Evolutionary conservation across 2,113 vertebrate genomes (phyloP).

Genomic region (Smithornis capensis): DNA sequence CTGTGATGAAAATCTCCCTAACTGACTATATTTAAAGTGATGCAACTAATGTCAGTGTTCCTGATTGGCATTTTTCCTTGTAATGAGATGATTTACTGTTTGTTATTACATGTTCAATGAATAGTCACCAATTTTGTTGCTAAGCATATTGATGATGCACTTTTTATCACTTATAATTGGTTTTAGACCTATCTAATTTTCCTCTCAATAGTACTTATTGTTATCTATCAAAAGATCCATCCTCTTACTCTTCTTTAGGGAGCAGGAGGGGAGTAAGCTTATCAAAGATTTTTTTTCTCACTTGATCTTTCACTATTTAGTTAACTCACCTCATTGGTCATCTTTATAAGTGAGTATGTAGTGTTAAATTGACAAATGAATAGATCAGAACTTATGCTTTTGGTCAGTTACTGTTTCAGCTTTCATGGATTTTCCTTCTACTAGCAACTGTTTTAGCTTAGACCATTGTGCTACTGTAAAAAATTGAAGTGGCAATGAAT

Average conservation of each 20-base stretch:
- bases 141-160: background rate
- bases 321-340: background rate
- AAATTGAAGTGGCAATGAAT: background rate
- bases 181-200: background rate
- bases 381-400: background rate
- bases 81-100: background rate
- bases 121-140: background rate
- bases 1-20: background rate
- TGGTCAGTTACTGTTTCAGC: background rate
- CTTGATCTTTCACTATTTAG: background rate
- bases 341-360: background rate
- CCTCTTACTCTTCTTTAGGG: background rate
- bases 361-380: background rate
- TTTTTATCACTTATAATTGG: background rate
- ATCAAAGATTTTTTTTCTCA: background rate
- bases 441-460: background rate
- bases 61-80: background rate
- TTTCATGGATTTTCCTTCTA: background rate
- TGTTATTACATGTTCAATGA: background rate
- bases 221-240: background rate
- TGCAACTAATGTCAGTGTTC: background rate
- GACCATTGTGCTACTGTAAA: background rate
- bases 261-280: background rate
- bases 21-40: background rate
- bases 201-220: background rate